Evolutionary conservation across 1,140 invertebrate species (phyloP).

Genomic region (Panagrolaimus sp.): DNA sequence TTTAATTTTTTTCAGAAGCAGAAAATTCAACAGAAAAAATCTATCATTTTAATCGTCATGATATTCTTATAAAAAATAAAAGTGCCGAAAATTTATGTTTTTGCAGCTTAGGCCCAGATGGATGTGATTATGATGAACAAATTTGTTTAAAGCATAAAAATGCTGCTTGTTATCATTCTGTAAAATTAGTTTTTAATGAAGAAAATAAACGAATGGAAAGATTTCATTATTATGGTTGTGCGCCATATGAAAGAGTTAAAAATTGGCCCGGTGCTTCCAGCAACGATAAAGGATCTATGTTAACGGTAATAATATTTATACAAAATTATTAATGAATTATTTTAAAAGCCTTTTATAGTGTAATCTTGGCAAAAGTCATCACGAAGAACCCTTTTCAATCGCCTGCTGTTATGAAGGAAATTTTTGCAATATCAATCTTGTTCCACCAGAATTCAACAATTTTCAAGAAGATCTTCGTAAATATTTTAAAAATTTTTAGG

Average conservation of each 20-base stretch:
- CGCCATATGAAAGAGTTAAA: slow-evolving; percentile 38
- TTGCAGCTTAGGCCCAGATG: background rate
- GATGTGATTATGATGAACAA: background rate
- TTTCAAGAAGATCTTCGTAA: background rate
- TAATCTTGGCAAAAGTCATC: slow-evolving; percentile 29
- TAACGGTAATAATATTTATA: background rate
- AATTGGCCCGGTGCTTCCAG: slow-evolving; percentile 45
- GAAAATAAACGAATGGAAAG: slow-evolving; percentile 16
- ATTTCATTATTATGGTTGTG: slow-evolving; percentile 40
- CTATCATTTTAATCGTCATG: slow-evolving; percentile 7
- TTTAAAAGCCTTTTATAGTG: slow-evolving; percentile 32
- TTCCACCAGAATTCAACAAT: slow-evolving; percentile 30
- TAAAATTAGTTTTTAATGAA: slow-evolving; percentile 32
- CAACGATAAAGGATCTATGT: slow-evolving; percentile 18
- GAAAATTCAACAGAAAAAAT: background rate
- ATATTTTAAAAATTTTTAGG: background rate
- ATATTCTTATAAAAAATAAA: background rate
- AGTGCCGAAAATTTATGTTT: background rate
- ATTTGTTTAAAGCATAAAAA: slow-evolving; percentile 23
- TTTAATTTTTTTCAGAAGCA: background rate
- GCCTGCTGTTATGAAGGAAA: slow-evolving; percentile 53
- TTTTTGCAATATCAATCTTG: slow-evolving; percentile 49
- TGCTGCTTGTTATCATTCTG: slow-evolving; percentile 47
- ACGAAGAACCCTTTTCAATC: slow-evolving; percentile 36
- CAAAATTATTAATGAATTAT: slow-evolving; percentile 14